phyloP scores from a whole-genome alignment of 1,140 invertebrate genomes.

The Drosophila repletoides region DNA sequence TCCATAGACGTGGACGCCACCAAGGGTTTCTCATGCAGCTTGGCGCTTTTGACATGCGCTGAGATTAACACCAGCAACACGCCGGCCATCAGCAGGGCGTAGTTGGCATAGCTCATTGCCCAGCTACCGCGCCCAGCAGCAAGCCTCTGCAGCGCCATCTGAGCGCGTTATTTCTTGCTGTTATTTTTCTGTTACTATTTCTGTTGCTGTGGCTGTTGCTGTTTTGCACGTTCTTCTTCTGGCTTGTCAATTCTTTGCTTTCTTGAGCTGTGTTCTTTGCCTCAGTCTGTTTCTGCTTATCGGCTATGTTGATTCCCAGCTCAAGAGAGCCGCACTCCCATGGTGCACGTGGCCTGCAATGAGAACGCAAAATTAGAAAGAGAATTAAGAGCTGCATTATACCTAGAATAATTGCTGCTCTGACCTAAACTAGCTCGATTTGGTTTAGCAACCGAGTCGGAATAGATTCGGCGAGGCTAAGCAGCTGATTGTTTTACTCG shows the following conservation, averaged over 20 bases:
- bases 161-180: background rate
- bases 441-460: slow-evolving; percentile 14
- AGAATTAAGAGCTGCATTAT: slow-evolving; percentile 2
- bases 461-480: slow-evolving; percentile 4
- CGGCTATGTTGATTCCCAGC: slow-evolving; percentile 15
- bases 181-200: background rate
- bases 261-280: slow-evolving; percentile 5
- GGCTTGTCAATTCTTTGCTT: slow-evolving; percentile 19
- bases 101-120: slow-evolving; percentile 59
- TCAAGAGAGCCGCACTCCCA: slow-evolving; percentile 51
- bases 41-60: slow-evolving; percentile 67
- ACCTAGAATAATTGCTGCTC: background rate
- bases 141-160: slow-evolving; percentile 36
- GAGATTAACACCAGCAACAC: slow-evolving; percentile 69
- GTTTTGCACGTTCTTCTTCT: slow-evolving; percentile 15
- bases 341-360: slow-evolving; percentile 60
- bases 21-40: slow-evolving; percentile 43
- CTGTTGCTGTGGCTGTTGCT: too few species aligned
- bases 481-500: background rate
- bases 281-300: slow-evolving; percentile 26
- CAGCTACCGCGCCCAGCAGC: slow-evolving; percentile 13
- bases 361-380: slow-evolving; percentile 21
- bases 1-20: slow-evolving; percentile 11
- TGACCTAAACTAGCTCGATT: background rate
- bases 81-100: slow-evolving; percentile 58